These are phyloP conservation scores for Geodia barretti DNA, from an alignment of 37 sponge, comb jelly and placozoan species.

Conservation along the genomic window DNA sequence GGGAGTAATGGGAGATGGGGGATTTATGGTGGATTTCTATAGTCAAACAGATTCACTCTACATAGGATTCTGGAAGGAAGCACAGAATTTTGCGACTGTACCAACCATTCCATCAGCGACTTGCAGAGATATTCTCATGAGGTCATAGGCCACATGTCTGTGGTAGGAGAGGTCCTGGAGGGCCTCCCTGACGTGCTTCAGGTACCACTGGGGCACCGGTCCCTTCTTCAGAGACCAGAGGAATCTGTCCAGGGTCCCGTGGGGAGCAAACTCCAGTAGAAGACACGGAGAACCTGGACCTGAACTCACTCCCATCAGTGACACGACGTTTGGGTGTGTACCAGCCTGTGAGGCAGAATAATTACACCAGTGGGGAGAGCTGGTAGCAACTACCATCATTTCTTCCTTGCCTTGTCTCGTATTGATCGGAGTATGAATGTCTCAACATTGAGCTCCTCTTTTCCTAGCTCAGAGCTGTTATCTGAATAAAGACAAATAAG, in stretches of 20 bases:
- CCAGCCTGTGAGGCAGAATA: slow-evolving; percentile 30
- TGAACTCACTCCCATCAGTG: slow-evolving; percentile 27
- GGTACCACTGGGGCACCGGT: slow-evolving; percentile 76
- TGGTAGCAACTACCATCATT: neutral
- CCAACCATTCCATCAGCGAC: slow-evolving; percentile 69
- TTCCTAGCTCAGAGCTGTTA: slow-evolving; percentile 54
- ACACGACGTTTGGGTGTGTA: slow-evolving; percentile 52
- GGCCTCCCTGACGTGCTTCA: slow-evolving; percentile 12
- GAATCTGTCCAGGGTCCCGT: slow-evolving; percentile 62
- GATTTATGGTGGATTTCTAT: neutral
- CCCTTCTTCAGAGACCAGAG: slow-evolving; percentile 48
- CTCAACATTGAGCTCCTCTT: slow-evolving; percentile 59
- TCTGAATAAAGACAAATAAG: slow-evolving; percentile 20
- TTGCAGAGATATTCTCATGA: slow-evolving; percentile 63
- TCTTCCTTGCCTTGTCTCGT: slow-evolving; percentile 15
- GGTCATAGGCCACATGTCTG: slow-evolving; percentile 42
- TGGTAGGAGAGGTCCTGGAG: slow-evolving; percentile 20
- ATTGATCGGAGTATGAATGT: slow-evolving; percentile 24
- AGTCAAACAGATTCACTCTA: neutral
- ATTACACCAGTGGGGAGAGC: neutral
- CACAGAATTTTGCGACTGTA: too few species aligned
- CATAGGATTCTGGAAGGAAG: neutral
- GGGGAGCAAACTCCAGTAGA: slow-evolving; percentile 46
- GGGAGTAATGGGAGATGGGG: too few species aligned
- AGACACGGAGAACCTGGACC: slow-evolving; percentile 42